phyloP scores from a whole-genome alignment of 53 echinoderm and acorn worm species.

The Holothuria scabra region DNA sequence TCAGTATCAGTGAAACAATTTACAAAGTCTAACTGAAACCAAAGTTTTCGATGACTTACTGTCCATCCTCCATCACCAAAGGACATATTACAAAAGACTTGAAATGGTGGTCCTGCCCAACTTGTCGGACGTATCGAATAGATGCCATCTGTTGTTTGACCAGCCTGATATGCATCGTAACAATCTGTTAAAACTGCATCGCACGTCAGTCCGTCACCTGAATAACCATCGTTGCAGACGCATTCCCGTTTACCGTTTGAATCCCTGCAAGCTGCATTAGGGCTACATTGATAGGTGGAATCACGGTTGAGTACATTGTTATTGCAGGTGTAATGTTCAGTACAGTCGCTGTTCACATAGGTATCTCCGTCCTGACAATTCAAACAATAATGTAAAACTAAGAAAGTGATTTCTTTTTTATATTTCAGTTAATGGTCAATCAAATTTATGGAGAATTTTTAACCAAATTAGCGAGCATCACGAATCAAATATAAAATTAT shows the following conservation, averaged over 20 bases:
- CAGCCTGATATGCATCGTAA: neutral
- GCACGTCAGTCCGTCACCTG: neutral
- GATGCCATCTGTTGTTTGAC: neutral
- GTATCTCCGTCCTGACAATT: conserved; percentile 1
- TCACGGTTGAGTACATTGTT: neutral
- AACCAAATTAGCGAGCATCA: too few species aligned
- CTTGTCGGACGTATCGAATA: neutral
- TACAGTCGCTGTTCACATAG: neutral
- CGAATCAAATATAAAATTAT: too few species aligned
- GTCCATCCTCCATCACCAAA: conserved; percentile 27
- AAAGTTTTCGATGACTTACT: neutral
- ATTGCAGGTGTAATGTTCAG: neutral
- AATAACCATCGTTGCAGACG: neutral
- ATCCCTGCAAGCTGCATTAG: neutral
- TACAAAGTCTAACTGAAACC: too few species aligned
- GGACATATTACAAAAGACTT: conserved; percentile 11
- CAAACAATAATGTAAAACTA: too few species aligned
- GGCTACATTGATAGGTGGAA: neutral
- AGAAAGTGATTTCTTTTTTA: too few species aligned
- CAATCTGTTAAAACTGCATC: neutral
- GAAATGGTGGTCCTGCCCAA: neutral
- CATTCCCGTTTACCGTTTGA: neutral
- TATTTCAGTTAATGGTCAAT: too few species aligned
- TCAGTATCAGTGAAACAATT: too few species aligned
- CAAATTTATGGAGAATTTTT: too few species aligned